These are phyloP conservation scores for Heliconius eleuchia DNA, from an alignment of 1,140 invertebrate species.

Conservation along the genomic window DNA sequence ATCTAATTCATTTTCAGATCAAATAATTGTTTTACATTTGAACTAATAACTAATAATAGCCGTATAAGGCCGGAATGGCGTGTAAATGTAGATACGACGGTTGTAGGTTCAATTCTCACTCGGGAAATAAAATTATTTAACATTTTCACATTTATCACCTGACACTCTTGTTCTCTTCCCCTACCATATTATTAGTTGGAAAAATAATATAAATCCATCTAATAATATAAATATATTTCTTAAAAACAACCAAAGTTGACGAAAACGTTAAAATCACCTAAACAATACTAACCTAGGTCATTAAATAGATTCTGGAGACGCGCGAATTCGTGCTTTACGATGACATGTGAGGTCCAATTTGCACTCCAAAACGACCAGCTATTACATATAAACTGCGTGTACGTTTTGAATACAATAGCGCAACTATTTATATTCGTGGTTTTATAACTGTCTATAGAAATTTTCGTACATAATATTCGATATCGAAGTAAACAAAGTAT, in stretches of 20 bases:
- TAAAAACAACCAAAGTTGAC: not conserved
- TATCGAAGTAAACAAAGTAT: not conserved
- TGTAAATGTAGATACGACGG: no score
- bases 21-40: not conserved
- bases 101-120: no score
- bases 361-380: slow-evolving; percentile 63
- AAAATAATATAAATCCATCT: no score
- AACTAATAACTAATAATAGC: no score
- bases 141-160: no score
- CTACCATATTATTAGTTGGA: no score
- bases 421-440: slow-evolving; percentile 64
- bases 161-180: no score
- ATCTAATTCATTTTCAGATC: not conserved
- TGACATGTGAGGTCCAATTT: slow-evolving; percentile 68
- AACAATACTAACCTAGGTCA: slow-evolving; percentile 54
- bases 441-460: slow-evolving; percentile 49
- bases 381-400: slow-evolving; percentile 65
- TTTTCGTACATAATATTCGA: not conserved
- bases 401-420: slow-evolving; percentile 73
- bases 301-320: slow-evolving; percentile 24
- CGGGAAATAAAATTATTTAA: no score
- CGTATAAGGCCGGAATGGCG: no score
- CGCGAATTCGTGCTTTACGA: slow-evolving; percentile 17
- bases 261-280: slow-evolving; percentile 17
- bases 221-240: not conserved